phyloP scores from a whole-genome alignment of 2,797 vertebrate genomes.

The Typhlichthys subterraneus region DNA sequence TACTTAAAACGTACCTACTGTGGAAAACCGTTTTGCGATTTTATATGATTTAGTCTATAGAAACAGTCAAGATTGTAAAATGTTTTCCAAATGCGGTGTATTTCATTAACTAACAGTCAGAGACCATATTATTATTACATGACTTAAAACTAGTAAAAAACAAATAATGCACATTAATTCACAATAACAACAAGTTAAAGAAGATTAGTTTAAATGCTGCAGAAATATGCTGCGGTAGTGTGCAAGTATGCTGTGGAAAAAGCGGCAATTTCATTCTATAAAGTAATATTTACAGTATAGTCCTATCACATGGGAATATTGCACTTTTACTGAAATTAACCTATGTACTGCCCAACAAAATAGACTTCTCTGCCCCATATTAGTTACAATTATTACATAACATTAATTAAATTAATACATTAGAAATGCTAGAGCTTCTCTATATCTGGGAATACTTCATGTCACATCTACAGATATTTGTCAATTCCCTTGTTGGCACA shows the following conservation, averaged over 20 bases:
- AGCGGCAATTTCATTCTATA: too few relatives aligned
- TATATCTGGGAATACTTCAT: conserved; percentile 29
- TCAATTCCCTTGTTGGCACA: conserved; percentile 61
- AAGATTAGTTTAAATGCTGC: background rate
- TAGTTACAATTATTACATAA: conserved; percentile 33
- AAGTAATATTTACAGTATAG: background rate
- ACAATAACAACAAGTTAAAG: too few relatives aligned
- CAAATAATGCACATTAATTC: too few relatives aligned
- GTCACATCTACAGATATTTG: conserved; percentile 60
- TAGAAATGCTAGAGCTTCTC: background rate
- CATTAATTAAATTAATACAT: conserved; percentile 18
- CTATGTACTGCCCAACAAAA: conserved; percentile 22
- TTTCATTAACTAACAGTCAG: too few relatives aligned
- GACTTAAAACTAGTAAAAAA: too few relatives aligned
- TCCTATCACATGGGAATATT: conserved; percentile 31
- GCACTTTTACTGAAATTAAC: conserved; percentile 20
- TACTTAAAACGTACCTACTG: too few relatives aligned
- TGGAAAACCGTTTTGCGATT: too few relatives aligned
- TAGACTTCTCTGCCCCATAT: conserved; percentile 7
- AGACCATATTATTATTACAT: too few relatives aligned
- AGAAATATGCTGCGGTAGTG: background rate
- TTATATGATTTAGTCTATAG: too few relatives aligned
- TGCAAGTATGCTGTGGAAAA: too few relatives aligned
- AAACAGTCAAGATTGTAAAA: too few relatives aligned
- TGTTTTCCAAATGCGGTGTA: too few relatives aligned